Conservation (phyloP, 2,797 vertebrate species). For the Danio kyathit region DNA sequence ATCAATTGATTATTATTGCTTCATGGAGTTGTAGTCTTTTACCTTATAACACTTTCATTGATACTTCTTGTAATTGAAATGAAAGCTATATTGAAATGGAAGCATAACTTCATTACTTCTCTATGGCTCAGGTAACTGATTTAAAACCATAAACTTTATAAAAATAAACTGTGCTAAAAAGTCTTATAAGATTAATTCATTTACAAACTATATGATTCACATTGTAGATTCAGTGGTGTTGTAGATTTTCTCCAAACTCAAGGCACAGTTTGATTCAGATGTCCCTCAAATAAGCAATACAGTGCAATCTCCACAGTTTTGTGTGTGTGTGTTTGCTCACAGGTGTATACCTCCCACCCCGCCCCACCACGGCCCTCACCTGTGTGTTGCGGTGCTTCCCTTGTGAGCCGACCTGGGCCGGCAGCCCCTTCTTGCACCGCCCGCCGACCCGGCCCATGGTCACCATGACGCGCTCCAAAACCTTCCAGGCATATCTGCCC, state of each 20-base stretch:
- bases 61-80: too few relatives aligned
- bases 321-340: constrained; percentile 23
- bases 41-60: too few relatives aligned
- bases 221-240: not conserved
- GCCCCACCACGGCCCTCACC: constrained; percentile 99
- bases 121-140: too few relatives aligned
- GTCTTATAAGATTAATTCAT: not conserved
- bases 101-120: too few relatives aligned
- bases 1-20: too few relatives aligned
- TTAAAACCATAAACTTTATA: not conserved
- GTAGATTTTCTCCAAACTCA: not conserved
- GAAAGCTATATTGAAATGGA: too few relatives aligned
- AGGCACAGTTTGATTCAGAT: not conserved
- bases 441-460: constrained; percentile 93
- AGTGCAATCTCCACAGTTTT: not conserved
- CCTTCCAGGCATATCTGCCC: constrained; percentile 97
- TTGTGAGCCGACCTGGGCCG: constrained; percentile 97
- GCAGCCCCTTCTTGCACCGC: constrained; percentile 94
- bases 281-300: not conserved
- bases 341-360: constrained; percentile 89
- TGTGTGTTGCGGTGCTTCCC: constrained; percentile 99
- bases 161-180: too few relatives aligned
- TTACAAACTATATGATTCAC: not conserved
- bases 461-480: constrained; percentile 93
- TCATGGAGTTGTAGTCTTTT: too few relatives aligned